phyloP scores from a whole-genome alignment of 92 coral and sea anemone species.

The Actinostola sp. region DNA sequence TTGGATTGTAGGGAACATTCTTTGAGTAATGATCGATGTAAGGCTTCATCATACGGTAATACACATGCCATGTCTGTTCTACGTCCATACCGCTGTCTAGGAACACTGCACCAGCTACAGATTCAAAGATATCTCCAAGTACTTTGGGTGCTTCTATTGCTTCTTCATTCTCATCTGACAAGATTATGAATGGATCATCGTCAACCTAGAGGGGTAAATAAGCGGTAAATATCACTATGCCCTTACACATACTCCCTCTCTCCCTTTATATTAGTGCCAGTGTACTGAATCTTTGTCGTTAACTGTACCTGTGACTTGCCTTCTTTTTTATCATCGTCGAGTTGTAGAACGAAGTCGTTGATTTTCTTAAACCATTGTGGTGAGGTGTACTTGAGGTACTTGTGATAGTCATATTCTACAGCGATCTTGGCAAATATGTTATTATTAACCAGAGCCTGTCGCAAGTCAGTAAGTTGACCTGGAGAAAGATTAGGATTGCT shows the following conservation, averaged over 20 bases:
- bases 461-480: slow-evolving; percentile 86
- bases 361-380: slow-evolving; percentile 83
- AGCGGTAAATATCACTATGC: no score
- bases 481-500: slow-evolving; percentile 70
- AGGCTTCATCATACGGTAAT: slow-evolving; percentile 91
- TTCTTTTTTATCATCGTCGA: slow-evolving; percentile 48
- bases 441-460: slow-evolving; percentile 96
- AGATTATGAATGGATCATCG: slow-evolving; percentile 80
- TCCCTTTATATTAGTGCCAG: no score
- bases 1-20: slow-evolving; percentile 80
- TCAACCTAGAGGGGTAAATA: slow-evolving; percentile 64
- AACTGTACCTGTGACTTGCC: slow-evolving; percentile 43
- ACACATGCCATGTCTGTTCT: slow-evolving; percentile 78
- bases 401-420: slow-evolving; percentile 72
- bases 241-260: no score
- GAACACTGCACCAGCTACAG: slow-evolving; percentile 97
- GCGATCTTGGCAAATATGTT: slow-evolving; percentile 94
- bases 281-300: no score
- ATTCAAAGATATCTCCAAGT: slow-evolving; percentile 95
- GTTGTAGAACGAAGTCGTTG: slow-evolving; percentile 66
- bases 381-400: slow-evolving; percentile 80
- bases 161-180: slow-evolving; percentile 64
- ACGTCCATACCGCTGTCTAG: slow-evolving; percentile 98
- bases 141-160: slow-evolving; percentile 97
- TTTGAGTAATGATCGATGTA: slow-evolving; percentile 84